These are phyloP conservation scores for Caranx ignobilis DNA, from an alignment of 2,113 vertebrate genomes.

Conservation along the genomic window DNA sequence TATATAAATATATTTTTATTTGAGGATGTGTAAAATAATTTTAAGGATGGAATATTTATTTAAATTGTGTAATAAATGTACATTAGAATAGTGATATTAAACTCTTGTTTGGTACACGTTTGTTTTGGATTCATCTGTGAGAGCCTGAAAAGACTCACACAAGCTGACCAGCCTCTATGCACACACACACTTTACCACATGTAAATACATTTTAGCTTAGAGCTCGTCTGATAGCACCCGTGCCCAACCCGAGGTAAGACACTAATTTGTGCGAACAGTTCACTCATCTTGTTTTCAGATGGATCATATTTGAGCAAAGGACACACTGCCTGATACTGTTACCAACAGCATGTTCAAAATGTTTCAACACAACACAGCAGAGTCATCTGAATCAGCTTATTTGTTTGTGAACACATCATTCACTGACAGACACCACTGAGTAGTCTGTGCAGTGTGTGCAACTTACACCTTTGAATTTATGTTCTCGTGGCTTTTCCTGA, in stretches of 20 bases:
- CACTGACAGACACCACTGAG: too few relatives aligned
- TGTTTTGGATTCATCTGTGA: constrained; percentile 32
- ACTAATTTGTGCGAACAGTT: neutral
- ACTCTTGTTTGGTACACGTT: constrained; percentile 61
- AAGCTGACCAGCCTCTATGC: neutral
- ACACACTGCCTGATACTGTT: neutral
- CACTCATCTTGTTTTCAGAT: neutral
- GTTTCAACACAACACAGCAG: too few relatives aligned
- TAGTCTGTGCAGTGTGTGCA: too few relatives aligned
- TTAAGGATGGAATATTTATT: constrained; percentile 96
- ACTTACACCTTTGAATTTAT: too few relatives aligned
- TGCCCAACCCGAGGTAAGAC: neutral
- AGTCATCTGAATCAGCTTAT: too few relatives aligned
- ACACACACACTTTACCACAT: neutral
- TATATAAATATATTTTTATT: constrained; percentile 90
- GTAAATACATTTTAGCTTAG: neutral
- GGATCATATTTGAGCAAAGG: neutral
- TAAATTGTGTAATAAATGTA: constrained; percentile 94
- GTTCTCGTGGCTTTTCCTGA: too few relatives aligned
- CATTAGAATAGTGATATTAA: constrained; percentile 84
- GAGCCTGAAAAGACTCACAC: neutral
- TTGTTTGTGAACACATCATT: too few relatives aligned
- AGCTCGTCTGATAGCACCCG: neutral
- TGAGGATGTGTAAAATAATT: constrained; percentile 89
- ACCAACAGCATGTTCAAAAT: too few relatives aligned